A percentile compares a stretch with the other conserved stretches of the same genome.
phyloP scores from a whole-genome alignment of 2,888 invertebrate species.

The Pomacea canaliculata region DNA sequence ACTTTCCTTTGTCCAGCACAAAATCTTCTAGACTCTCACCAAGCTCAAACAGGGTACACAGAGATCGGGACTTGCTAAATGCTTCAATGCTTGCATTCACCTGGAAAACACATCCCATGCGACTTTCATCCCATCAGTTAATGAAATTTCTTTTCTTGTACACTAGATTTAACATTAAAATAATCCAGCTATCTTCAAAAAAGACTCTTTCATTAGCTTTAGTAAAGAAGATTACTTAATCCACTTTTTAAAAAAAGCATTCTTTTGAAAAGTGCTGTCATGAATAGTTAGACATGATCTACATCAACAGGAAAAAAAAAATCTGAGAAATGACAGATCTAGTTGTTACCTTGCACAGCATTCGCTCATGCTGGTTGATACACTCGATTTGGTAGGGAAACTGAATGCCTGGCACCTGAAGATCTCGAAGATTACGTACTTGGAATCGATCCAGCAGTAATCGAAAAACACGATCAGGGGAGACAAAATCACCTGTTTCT shows the following conservation, averaged over 20 bases:
- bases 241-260: too few relatives aligned
- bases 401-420: constrained; percentile 33
- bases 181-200: too few relatives aligned
- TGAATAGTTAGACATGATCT: too few relatives aligned
- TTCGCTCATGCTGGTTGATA: constrained; percentile 53
- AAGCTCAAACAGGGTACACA: constrained; percentile 63
- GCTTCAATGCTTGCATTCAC: constrained; percentile 61
- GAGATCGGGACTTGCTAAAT: constrained; percentile 55
- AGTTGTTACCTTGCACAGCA: constrained; percentile 39
- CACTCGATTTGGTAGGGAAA: constrained; percentile 44
- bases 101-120: constrained; percentile 1
- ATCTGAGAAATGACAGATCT: neutral
- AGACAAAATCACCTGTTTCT: constrained; percentile 59
- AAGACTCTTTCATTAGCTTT: too few relatives aligned
- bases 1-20: constrained; percentile 44
- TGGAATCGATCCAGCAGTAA: constrained; percentile 50
- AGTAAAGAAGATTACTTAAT: too few relatives aligned
- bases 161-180: too few relatives aligned
- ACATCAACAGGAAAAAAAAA: too few relatives aligned
- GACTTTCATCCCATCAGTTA: too few relatives aligned
- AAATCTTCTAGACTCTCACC: constrained; percentile 52
- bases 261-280: too few relatives aligned
- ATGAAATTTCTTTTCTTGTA: too few relatives aligned
- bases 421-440: constrained; percentile 30
- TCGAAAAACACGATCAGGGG: constrained; percentile 52